A percentile compares a stretch with the other conserved stretches of the same genome.
These are phyloP conservation scores for Daboia siamensis DNA, from an alignment of 2,113 vertebrate species.

Conservation along the genomic window DNA sequence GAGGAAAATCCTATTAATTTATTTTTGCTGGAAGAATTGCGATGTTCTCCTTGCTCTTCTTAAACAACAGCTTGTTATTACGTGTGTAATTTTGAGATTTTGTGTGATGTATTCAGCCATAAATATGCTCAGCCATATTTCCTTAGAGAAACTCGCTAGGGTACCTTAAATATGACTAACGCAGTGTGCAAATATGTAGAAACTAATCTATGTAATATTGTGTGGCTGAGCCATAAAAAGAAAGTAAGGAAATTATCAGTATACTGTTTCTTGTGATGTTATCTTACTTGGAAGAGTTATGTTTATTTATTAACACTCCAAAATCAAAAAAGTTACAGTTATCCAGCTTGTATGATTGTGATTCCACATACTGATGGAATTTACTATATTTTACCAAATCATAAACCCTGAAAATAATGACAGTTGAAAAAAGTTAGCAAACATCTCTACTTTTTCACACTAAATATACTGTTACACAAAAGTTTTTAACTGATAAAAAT, in stretches of 20 bases:
- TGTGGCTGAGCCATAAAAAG: neutral
- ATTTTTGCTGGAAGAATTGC: neutral
- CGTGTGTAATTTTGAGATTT: neutral
- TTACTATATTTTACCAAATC: neutral
- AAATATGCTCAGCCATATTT: neutral
- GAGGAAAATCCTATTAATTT: neutral
- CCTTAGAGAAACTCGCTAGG: neutral
- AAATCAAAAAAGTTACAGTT: neutral
- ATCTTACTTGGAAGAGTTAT: neutral
- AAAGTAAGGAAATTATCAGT: conserved; percentile 7
- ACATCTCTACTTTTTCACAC: neutral
- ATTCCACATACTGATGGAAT: neutral
- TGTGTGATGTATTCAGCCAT: neutral
- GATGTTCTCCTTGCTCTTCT: neutral
- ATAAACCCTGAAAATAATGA: neutral
- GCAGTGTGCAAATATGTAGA: neutral
- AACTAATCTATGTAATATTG: neutral
- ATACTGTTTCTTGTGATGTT: neutral
- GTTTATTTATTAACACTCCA: neutral
- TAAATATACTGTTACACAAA: neutral
- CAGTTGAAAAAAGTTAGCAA: neutral
- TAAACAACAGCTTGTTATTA: neutral
- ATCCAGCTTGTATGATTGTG: neutral
- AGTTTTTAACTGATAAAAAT: neutral
- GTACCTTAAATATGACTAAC: neutral